These are phyloP conservation scores for Geodia barretti DNA, from an alignment of 37 sponge, comb jelly and placozoan genomes.

Conservation along the genomic window DNA sequence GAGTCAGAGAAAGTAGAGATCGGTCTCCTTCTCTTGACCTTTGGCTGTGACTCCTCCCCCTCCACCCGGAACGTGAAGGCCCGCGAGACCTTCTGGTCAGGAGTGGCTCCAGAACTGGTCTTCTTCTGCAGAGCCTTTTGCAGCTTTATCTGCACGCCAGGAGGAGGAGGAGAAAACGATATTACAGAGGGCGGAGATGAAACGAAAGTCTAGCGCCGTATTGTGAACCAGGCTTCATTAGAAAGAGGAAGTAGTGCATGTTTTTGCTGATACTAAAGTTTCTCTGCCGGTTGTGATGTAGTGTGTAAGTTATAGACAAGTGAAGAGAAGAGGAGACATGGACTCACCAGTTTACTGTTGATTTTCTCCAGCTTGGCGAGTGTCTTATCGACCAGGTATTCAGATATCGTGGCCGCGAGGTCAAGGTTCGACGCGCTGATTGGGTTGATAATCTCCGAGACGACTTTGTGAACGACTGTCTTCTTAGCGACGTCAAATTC, in stretches of 20 bases:
- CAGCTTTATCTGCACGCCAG: conserved; percentile 10
- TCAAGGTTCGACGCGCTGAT: conserved; percentile 50
- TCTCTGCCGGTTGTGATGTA: no score
- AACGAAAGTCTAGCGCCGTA: no score
- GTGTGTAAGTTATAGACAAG: no score
- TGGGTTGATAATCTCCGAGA: conserved; percentile 60
- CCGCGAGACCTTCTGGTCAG: conserved; percentile 43
- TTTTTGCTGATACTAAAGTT: no score
- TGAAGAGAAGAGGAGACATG: conserved; percentile 15
- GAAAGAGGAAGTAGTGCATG: no score
- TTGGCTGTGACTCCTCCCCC: conserved; percentile 6
- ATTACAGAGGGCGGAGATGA: background rate
- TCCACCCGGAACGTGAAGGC: conserved; percentile 56
- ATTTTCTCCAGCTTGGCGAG: conserved; percentile 32
- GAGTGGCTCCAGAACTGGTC: background rate
- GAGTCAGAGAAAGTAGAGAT: conserved; percentile 20
- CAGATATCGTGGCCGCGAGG: conserved; percentile 45
- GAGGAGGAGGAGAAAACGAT: background rate
- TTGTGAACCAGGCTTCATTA: no score
- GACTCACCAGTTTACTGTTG: conserved; percentile 44
- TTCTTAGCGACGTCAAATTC: conserved; percentile 54
- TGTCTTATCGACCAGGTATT: conserved; percentile 41
- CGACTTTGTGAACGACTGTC: conserved; percentile 37
- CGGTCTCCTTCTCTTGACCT: conserved; percentile 29
- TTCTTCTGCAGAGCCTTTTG: conserved; percentile 14